Percentiles rank a stretch among this genome's conserved stretches.
These are phyloP conservation scores for Eubucco bourcierii DNA, from an alignment of 2,113 vertebrate species.

Conservation along the genomic window DNA sequence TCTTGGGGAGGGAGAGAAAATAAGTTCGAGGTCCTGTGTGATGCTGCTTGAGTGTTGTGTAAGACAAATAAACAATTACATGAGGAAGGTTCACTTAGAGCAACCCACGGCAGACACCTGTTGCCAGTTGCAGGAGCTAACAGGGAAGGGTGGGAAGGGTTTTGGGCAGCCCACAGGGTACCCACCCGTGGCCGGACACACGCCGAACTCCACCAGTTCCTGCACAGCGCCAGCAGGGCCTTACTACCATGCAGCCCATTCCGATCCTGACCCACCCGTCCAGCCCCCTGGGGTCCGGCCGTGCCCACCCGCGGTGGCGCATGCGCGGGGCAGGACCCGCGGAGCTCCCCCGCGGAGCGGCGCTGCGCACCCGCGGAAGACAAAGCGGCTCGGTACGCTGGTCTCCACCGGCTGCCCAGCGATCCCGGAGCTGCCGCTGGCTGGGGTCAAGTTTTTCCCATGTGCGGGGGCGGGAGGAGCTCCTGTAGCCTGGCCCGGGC, in stretches of 20 bases:
- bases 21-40: background rate
- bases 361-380: background rate
- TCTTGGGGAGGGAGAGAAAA: background rate
- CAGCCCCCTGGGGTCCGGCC: background rate
- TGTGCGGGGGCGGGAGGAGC: background rate
- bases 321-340: background rate
- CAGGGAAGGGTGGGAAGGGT: background rate
- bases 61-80: background rate
- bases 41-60: background rate
- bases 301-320: background rate
- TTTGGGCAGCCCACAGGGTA: rapidly evolving
- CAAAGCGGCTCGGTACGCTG: too few relatives aligned
- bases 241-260: background rate
- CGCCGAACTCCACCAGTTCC: background rate
- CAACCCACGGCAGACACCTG: background rate
- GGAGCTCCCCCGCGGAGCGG: background rate
- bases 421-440: background rate
- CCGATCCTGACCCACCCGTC: background rate
- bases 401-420: too few relatives aligned
- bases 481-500: too few relatives aligned
- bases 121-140: background rate
- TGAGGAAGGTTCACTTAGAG: background rate
- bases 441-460: background rate
- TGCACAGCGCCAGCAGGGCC: background rate
- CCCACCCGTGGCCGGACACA: rapidly evolving